Conservation (phyloP, 2,797 vertebrate genomes). For the Philypnodon macrostomus region DNA sequence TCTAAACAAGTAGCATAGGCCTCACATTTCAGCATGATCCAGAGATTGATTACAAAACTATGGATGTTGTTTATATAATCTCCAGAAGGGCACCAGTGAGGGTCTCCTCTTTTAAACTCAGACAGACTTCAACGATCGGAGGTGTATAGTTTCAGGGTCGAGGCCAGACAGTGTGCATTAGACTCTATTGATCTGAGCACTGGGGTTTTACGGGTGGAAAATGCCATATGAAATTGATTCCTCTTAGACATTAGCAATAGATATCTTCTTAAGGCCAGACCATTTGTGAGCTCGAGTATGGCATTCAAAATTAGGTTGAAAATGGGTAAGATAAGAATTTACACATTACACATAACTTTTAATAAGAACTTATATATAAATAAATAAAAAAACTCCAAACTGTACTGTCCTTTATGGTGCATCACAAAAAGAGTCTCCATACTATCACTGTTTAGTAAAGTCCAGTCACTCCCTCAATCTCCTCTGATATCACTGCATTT, state of each 20-base stretch:
- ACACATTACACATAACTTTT: too few relatives aligned
- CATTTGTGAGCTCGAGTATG: too few relatives aligned
- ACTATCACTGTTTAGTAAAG: conserved; percentile 83
- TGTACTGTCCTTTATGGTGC: too few relatives aligned
- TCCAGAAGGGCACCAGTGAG: conserved; percentile 22
- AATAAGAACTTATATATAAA: too few relatives aligned
- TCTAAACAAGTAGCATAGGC: too few relatives aligned
- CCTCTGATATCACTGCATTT: too few relatives aligned
- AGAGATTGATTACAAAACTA: neutral
- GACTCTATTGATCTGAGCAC: conserved; percentile 48
- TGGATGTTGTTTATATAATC: conserved; percentile 21
- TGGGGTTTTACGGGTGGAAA: conserved; percentile 42
- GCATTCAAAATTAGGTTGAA: too few relatives aligned
- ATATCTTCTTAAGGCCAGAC: conserved; percentile 5
- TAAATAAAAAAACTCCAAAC: neutral
- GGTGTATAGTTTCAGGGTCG: conserved; percentile 42
- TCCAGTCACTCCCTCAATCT: conserved; percentile 79
- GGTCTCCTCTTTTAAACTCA: conserved; percentile 41
- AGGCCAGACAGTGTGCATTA: conserved; percentile 48
- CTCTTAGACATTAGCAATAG: conserved; percentile 24
- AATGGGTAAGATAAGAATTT: too few relatives aligned
- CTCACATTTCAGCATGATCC: neutral
- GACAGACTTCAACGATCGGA: conserved; percentile 37
- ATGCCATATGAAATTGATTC: conserved; percentile 47
- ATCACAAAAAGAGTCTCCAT: too few relatives aligned